Evolutionary conservation across 1,140 invertebrate species (phyloP).

Genomic region (Eulimnadia texana): DNA sequence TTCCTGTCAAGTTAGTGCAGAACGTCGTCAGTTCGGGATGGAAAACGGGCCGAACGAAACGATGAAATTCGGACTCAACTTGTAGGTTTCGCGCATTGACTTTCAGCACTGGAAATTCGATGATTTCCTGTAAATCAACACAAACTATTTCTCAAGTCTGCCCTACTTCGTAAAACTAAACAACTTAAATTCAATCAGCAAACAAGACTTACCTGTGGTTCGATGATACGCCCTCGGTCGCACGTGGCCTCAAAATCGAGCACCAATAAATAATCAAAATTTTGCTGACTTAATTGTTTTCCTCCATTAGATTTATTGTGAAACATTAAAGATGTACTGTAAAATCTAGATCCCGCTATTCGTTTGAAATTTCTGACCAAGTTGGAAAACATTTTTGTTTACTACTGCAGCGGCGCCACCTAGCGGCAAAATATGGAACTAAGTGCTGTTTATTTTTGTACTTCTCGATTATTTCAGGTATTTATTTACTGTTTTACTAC

Average conservation of each 20-base stretch:
- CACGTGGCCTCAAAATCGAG: conserved; percentile 49
- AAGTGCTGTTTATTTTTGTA: too few species aligned
- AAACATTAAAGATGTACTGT: too few species aligned
- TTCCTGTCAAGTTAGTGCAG: conserved; percentile 40
- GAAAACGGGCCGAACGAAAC: conserved; percentile 40
- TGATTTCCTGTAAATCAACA: conserved; percentile 55
- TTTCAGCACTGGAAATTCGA: conserved; percentile 47
- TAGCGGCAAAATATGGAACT: neutral
- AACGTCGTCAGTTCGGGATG: conserved; percentile 37
- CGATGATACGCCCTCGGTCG: conserved; percentile 24
- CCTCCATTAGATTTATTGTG: neutral
- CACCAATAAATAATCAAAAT: conserved; percentile 38
- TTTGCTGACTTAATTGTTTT: conserved; percentile 13
- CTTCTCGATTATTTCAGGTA: too few species aligned
- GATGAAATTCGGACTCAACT: conserved; percentile 39
- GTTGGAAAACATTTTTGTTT: neutral
- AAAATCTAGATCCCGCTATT: too few species aligned
- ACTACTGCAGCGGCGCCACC: too few species aligned
- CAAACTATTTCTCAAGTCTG: too few species aligned
- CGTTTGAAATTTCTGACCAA: too few species aligned
- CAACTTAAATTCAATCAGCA: too few species aligned
- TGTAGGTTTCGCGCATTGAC: conserved; percentile 37
- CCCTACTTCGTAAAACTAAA: too few species aligned
- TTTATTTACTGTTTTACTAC: too few species aligned
- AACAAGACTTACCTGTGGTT: conserved; percentile 30